These are phyloP conservation scores for Euborellia annulipes DNA, from an alignment of 1,140 invertebrate genomes.

Conservation along the genomic window DNA sequence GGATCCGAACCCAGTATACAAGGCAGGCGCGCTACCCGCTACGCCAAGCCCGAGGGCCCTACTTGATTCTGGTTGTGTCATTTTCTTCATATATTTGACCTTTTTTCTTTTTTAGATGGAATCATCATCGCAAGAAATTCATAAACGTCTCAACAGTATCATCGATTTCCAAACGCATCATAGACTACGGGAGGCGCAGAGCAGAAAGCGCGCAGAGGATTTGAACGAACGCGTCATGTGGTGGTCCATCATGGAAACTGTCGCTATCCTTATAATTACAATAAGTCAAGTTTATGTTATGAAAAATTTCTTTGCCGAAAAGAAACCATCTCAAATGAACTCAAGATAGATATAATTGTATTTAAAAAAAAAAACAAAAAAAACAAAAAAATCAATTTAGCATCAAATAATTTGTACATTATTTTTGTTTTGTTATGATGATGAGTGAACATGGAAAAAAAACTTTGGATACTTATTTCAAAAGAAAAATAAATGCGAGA, in stretches of 20 bases:
- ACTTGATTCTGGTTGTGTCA: no score
- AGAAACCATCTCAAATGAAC: constrained; percentile 37
- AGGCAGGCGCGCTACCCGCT: no score
- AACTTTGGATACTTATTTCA: no score
- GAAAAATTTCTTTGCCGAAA: constrained; percentile 90
- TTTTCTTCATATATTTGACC: no score
- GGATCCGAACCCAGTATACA: no score
- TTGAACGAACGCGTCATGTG: constrained; percentile 82
- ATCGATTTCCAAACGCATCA: constrained; percentile 95
- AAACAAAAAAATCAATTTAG: no score
- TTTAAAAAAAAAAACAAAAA: no score
- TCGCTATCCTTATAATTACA: constrained; percentile 67
- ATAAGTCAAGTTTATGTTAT: constrained; percentile 82
- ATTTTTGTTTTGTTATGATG: no score
- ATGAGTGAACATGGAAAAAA: no score
- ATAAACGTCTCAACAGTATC: constrained; percentile 71
- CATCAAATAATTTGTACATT: no score
- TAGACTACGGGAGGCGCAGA: constrained; percentile 80
- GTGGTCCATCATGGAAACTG: constrained; percentile 83
- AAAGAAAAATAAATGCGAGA: no score
- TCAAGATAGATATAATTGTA: constrained; percentile 8
- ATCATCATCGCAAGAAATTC: constrained; percentile 71
- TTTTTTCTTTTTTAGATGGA: constrained; percentile 60
- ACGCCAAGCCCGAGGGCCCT: no score
- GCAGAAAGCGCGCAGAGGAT: constrained; percentile 87